Evolutionary conservation across 1,140 invertebrate species (phyloP), one percentile per base, ranked within the genome.

Genomic region (Tetraneura akinire): DNA sequence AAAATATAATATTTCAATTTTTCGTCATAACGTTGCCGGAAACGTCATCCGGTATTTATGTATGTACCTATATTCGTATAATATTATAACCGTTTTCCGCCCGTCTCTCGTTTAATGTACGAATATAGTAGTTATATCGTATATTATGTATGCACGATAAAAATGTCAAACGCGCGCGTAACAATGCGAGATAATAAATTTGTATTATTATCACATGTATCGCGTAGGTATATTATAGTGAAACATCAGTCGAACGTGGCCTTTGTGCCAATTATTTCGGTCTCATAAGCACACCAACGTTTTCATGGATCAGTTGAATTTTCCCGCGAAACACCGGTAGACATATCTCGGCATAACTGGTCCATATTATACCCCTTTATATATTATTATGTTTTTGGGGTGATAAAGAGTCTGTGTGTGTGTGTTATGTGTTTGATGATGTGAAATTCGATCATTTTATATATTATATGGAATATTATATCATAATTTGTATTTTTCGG

Each of bases 241-340:
- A 60, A 45, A 62, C 74, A 60, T 78, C 74, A 45, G 53, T 76
- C 73, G 45, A 76, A 76, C 32, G 18, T 32, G 26, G 74, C 37
- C 73, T 78, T 78, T 78, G 74, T 78, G 3, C 42, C 74, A 78
- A 78, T 78, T 62, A 78, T 78, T 78, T 47, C 74, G 74, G 74
- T 78, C 37, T 57, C 74, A 29, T 78, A 60, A 45, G 45, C 74
- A 60, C 53, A 60, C 74, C 73, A 76, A 60, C 42, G 51, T 47
- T 45, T 78, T 60, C 74, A 78, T 37, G 73, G 73, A 55, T 74
- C 71, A 55, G 51, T 74, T 74, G 71, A 60, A 55, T 37, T 60
- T 42, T 57, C 32, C 4, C 5, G 55, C 21, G 53, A 60, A 60
- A 76, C 53, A 26, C 32, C 37, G 16, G 37, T n/a, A 53, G 26